phyloP scores from a whole-genome alignment of 2,113 vertebrate species.

The Irena cyanogastra region DNA sequence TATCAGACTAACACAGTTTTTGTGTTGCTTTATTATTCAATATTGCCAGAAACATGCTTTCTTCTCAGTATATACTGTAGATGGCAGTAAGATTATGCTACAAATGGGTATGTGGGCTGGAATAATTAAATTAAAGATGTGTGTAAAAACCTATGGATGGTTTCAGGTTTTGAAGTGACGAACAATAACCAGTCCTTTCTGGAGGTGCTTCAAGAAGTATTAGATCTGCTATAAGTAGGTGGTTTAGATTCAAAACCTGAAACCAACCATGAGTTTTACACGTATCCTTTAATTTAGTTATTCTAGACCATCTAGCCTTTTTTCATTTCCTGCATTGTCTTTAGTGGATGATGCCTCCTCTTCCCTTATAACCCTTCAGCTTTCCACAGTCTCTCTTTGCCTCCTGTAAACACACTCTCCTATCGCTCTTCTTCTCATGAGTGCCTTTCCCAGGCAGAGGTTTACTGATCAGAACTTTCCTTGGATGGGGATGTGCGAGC shows the following conservation, averaged over 20 bases:
- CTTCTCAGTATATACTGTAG: constrained; percentile 11
- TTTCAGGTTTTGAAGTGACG: neutral
- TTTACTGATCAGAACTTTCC: neutral
- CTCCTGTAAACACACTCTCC: neutral
- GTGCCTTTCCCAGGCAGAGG: neutral
- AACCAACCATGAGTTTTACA: neutral
- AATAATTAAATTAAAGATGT: neutral
- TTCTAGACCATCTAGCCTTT: neutral
- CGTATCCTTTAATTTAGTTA: neutral
- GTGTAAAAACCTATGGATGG: neutral
- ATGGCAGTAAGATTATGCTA: constrained; percentile 31
- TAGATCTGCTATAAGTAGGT: neutral
- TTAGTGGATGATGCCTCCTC: neutral
- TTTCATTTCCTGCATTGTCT: neutral
- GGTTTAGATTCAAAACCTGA: neutral
- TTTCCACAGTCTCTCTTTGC: neutral
- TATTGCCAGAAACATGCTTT: neutral
- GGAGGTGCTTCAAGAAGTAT: neutral
- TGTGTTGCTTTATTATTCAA: neutral
- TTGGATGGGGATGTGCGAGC: neutral
- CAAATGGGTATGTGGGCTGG: neutral
- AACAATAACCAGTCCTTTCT: neutral
- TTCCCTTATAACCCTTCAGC: neutral
- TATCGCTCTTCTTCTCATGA: neutral
- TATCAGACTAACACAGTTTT: neutral